phyloP scores from a whole-genome alignment of 1,140 invertebrate species.

The Drosophila ercepeae region DNA sequence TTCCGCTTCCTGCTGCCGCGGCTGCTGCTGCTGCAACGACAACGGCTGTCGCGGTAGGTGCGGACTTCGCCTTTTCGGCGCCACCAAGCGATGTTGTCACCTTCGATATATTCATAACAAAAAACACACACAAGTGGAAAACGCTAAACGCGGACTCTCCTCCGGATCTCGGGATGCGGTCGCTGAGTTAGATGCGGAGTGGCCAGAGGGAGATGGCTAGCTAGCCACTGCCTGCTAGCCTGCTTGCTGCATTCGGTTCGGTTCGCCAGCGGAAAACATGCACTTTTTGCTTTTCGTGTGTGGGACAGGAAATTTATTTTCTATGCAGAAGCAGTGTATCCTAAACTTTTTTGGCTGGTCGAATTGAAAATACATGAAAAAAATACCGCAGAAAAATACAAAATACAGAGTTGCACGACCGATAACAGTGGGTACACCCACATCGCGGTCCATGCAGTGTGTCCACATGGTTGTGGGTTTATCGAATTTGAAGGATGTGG shows the following conservation, averaged over 20 bases:
- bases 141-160: conserved; percentile 27
- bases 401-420: conserved; percentile 52
- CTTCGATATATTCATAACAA: conserved; percentile 81
- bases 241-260: conserved; percentile 36
- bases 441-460: not conserved
- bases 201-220: conserved; percentile 61
- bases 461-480: not conserved
- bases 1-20: not conserved
- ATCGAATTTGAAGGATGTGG: not conserved
- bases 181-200: conserved; percentile 43
- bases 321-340: conserved; percentile 43
- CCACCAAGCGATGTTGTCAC: conserved; percentile 80
- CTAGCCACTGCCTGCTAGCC: conserved; percentile 1
- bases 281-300: not conserved
- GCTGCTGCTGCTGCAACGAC: not conserved
- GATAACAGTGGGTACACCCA: conserved; percentile 55
- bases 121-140: conserved; percentile 36
- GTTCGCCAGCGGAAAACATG: not conserved
- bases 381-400: conserved; percentile 45
- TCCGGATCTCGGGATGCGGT: conserved; percentile 18
- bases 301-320: not conserved
- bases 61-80: conserved; percentile 79
- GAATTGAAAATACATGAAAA: conserved; percentile 63
- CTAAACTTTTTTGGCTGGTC: conserved; percentile 41
- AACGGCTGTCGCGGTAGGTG: conserved; percentile 21